Conservation (phyloP, 2,888 invertebrate species). For the Notodromas monacha region DNA sequence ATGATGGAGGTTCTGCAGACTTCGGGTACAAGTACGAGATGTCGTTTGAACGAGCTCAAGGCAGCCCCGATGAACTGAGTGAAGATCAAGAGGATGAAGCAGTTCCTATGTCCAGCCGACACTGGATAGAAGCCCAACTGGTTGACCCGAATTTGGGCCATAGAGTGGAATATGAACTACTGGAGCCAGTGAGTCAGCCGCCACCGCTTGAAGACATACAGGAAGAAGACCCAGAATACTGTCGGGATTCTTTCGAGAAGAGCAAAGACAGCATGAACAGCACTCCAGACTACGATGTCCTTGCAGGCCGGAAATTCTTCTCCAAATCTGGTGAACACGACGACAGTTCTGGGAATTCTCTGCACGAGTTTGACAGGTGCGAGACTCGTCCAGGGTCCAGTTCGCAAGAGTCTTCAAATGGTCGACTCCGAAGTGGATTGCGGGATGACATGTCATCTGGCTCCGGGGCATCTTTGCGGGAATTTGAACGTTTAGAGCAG, state of each 20-base stretch:
- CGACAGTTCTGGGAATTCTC: conserved; percentile 59
- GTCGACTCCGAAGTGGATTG: background rate
- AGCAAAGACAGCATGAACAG: conserved; percentile 59
- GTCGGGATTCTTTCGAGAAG: conserved; percentile 21
- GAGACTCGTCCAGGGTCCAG: conserved; percentile 40
- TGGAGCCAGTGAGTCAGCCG: background rate
- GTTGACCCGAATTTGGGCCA: conserved; percentile 12
- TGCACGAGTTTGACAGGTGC: conserved; percentile 72
- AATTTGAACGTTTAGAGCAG: conserved; percentile 65
- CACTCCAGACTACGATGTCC: conserved; percentile 60
- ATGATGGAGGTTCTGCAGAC: background rate
- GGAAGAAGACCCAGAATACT: conserved; percentile 18
- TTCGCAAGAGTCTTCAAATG: background rate
- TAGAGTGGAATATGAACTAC: conserved; percentile 14
- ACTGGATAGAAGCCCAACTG: background rate
- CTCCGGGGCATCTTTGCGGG: conserved; percentile 31
- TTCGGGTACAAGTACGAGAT: background rate
- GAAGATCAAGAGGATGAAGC: background rate
- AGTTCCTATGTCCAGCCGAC: background rate
- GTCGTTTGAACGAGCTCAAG: background rate
- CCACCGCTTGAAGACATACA: conserved; percentile 10
- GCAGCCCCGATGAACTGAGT: conserved; percentile 1
- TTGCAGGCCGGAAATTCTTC: conserved; percentile 48
- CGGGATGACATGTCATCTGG: conserved; percentile 25
- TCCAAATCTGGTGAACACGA: conserved; percentile 54